These are phyloP conservation scores for Iphiclides podalirius DNA, from an alignment of 2,888 invertebrate genomes.

Conservation along the genomic window DNA sequence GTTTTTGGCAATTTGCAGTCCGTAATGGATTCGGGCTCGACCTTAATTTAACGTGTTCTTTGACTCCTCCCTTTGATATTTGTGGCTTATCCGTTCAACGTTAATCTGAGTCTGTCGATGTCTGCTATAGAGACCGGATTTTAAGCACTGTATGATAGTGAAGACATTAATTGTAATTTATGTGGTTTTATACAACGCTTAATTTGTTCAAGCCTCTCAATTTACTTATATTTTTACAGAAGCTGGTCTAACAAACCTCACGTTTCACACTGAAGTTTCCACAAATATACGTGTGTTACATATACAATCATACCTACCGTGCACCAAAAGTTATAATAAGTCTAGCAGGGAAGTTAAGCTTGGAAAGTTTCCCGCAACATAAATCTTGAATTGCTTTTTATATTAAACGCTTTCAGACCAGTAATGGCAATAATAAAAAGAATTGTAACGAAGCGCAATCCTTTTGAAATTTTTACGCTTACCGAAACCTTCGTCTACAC, in stretches of 20 bases:
- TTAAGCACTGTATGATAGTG: too few relatives aligned
- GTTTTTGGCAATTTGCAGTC: constrained; percentile 46
- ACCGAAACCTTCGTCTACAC: background rate
- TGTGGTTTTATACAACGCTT: too few relatives aligned
- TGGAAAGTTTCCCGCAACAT: constrained; percentile 13
- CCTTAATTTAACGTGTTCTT: background rate
- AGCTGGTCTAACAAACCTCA: constrained; percentile 5
- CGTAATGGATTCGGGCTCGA: constrained; percentile 3
- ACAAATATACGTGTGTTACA: constrained; percentile 13
- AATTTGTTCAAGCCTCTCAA: too few relatives aligned
- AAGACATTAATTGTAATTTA: too few relatives aligned
- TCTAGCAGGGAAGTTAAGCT: constrained; percentile 8
- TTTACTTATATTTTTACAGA: too few relatives aligned
- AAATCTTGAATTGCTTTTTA: constrained; percentile 3
- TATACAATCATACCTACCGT: constrained; percentile 14
- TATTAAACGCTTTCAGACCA: constrained; percentile 8
- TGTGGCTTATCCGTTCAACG: too few relatives aligned
- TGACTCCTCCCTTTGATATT: too few relatives aligned
- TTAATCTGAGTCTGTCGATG: too few relatives aligned
- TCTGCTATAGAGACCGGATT: too few relatives aligned
- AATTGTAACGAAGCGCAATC: background rate
- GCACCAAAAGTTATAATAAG: constrained; percentile 20
- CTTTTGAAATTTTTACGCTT: background rate
- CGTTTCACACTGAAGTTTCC: constrained; percentile 13
- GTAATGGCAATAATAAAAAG: background rate